These are phyloP conservation scores for Cephalopholis sonnerati DNA, from an alignment of 2,113 vertebrate genomes.

Conservation along the genomic window DNA sequence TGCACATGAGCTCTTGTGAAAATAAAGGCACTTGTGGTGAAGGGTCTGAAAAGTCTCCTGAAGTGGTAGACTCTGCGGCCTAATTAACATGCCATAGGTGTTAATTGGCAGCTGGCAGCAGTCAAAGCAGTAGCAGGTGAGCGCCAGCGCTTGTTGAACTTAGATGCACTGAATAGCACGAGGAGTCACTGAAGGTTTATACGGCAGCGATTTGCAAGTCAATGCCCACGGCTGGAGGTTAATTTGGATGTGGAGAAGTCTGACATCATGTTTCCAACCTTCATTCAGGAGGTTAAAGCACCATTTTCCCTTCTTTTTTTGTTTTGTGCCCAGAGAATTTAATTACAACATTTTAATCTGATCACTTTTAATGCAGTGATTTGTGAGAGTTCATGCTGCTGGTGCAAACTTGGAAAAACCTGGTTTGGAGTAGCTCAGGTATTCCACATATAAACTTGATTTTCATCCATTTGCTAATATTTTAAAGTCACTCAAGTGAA, in stretches of 20 bases:
- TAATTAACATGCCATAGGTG: conserved; percentile 86
- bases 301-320: conserved; percentile 52
- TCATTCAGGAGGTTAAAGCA: conserved; percentile 77
- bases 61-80: conserved; percentile 82
- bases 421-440: neutral
- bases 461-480: conserved; percentile 17
- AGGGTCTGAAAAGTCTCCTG: conserved; percentile 80
- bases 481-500: conserved; percentile 4
- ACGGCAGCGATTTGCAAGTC: conserved; percentile 78
- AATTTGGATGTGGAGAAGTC: conserved; percentile 78
- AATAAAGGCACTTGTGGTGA: conserved; percentile 80
- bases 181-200: conserved; percentile 70
- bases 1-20: conserved; percentile 72
- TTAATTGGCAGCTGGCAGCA: conserved; percentile 83
- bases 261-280: conserved; percentile 80
- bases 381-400: neutral
- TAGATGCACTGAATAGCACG: conserved; percentile 66
- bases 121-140: conserved; percentile 81
- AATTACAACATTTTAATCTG: conserved; percentile 30
- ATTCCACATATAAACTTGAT: neutral
- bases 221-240: conserved; percentile 78
- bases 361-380: neutral
- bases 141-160: conserved; percentile 74
- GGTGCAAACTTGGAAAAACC: neutral
- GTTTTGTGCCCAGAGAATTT: conserved; percentile 33